phyloP scores from a whole-genome alignment of 2,888 invertebrate species.

The Philereme vetulata region DNA sequence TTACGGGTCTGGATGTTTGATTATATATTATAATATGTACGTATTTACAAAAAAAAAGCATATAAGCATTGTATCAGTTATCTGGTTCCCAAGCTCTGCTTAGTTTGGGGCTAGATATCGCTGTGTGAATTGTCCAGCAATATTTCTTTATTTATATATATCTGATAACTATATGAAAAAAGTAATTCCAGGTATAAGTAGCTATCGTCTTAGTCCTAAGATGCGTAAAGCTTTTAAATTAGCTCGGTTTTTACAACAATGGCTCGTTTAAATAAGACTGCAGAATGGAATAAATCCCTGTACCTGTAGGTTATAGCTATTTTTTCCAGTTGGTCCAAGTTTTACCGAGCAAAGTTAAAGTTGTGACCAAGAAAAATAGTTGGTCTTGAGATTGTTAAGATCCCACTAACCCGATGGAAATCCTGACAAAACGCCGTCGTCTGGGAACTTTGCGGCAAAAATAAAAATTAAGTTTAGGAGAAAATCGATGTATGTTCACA shows the following conservation, averaged over 20 bases:
- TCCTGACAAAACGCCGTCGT: constrained; percentile 47
- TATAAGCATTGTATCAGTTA: no score
- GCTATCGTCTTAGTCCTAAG: no score
- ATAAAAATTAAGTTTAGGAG: constrained; percentile 31
- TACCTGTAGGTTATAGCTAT: constrained; percentile 40
- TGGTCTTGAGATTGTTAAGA: constrained; percentile 36
- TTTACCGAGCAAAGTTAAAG: constrained; percentile 43
- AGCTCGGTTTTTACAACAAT: neutral
- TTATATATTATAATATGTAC: no score
- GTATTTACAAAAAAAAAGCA: no score
- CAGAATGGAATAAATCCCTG: constrained; percentile 6
- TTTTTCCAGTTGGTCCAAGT: constrained; percentile 44
- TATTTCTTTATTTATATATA: no score
- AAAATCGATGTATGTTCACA: constrained; percentile 12
- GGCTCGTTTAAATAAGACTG: constrained; percentile 2
- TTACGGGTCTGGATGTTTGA: no score
- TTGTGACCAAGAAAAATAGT: constrained; percentile 52
- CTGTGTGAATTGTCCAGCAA: no score
- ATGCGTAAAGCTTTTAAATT: no score
- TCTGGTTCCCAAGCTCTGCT: no score
- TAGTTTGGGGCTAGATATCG: no score
- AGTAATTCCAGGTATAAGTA: no score
- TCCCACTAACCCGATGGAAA: constrained; percentile 30
- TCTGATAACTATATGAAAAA: no score
- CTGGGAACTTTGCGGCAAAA: constrained; percentile 45